Conservation (phyloP, 2,113 vertebrate genomes). For the Tinamus guttatus region DNA sequence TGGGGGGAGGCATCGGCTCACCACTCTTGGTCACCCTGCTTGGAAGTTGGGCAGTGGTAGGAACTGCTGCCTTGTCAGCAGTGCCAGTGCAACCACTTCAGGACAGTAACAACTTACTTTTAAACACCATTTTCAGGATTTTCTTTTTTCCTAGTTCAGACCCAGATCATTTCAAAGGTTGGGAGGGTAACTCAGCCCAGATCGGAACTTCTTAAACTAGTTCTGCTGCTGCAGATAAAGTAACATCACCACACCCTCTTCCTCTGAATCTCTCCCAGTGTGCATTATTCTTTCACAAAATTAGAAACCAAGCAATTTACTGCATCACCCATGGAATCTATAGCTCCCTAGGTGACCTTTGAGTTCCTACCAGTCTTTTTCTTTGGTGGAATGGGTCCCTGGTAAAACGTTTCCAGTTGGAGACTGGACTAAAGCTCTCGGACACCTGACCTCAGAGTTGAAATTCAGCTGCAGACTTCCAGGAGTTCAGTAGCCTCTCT, state of each 20-base stretch:
- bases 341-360: fast-evolving
- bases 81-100: background rate
- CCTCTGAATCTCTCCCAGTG: background rate
- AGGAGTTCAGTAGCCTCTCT: fast-evolving
- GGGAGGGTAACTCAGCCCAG: background rate
- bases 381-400: fast-evolving
- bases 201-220: background rate
- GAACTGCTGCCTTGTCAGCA: background rate
- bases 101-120: fast-evolving
- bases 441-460: fast-evolving
- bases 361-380: background rate
- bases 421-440: background rate
- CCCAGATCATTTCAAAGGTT: background rate
- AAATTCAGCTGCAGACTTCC: background rate
- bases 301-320: background rate
- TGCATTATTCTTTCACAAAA: background rate
- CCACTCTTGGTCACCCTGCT: background rate
- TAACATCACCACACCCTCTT: background rate
- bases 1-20: background rate
- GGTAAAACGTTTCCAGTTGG: background rate
- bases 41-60: background rate
- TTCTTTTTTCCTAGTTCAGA: background rate
- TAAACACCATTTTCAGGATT: background rate
- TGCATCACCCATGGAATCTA: fast-evolving
- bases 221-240: background rate